These are phyloP conservation scores for Athalia cordata DNA, from an alignment of 2,888 invertebrate genomes.

Conservation along the genomic window DNA sequence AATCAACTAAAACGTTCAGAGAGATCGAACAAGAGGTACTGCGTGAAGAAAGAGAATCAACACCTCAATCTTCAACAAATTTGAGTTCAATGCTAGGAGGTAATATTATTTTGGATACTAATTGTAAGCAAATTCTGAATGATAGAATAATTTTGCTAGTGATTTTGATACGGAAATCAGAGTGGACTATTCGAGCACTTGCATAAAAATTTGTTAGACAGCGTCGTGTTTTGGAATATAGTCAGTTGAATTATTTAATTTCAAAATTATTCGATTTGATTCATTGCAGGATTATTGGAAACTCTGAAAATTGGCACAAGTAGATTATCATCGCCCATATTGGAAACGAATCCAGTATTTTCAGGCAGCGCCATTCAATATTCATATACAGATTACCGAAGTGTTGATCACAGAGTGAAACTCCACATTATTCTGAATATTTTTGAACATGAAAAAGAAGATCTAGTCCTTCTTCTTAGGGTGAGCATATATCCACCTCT, in stretches of 20 bases:
- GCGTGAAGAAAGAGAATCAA: constrained; percentile 52
- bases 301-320: constrained; percentile 72
- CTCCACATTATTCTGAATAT: constrained; percentile 76
- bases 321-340: constrained; percentile 69
- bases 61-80: constrained; percentile 61
- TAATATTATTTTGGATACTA: constrained; percentile 57
- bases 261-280: neutral
- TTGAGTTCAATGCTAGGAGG: constrained; percentile 74
- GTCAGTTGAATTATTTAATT: neutral
- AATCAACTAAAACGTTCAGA: constrained; percentile 50
- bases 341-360: constrained; percentile 59
- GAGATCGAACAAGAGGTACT: constrained; percentile 38
- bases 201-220: neutral
- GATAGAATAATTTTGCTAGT: neutral
- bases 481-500: constrained; percentile 61
- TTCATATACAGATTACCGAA: constrained; percentile 75
- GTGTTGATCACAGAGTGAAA: constrained; percentile 78
- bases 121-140: neutral
- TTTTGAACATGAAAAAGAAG: constrained; percentile 76
- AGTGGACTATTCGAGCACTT: no score
- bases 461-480: constrained; percentile 75
- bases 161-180: neutral
- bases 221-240: neutral
- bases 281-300: constrained; percentile 73
- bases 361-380: constrained; percentile 73